Evolutionary conservation across 2,888 invertebrate species (phyloP), one percentile per base, ranked within the genome.

Genomic region (Phrixothrix hirtus): DNA sequence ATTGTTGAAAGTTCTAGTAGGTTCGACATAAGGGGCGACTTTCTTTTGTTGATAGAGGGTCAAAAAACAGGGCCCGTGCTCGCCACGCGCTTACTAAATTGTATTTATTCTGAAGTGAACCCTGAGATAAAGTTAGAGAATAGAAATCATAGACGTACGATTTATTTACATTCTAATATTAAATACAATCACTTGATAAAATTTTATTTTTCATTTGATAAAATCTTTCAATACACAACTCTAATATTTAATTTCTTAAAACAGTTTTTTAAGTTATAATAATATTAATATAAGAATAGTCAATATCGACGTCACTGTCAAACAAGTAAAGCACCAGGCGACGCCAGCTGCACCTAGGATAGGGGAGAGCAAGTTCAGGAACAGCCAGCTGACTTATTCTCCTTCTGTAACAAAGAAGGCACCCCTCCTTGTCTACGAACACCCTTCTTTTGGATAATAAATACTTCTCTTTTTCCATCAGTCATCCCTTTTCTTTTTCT

Each of bases 361-460:
- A 44, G 44, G 29, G 42, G 45, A 46, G 59, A 59, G 55, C 34
- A 50, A 50, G 53, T 53, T 52, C 46, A 57, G 52, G 56, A 62
- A 65, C 65, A 69, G 73, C 74, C 74, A 74, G 74, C 75, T 75
- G 75, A 75, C 75, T 75, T 75, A 69, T 70, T 73, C 74, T 74
- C 71, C 71, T 66, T 62, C 52, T 59, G 66, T 65, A 74, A 75
- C 74, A 75, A 75, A 74, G 73, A 74, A 72, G 68, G 53, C 55
- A 66, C 70, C 71, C 72, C 72, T 68, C 69, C 68, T 70, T 71
- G 46, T 61, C 59, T 67, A 52, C 53, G 59, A 62, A 51, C 63
- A 67, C 67, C 66, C 67, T 67, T 62, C 62, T 60, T 61, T 56
- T 56, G 59, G 34, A 48, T 57, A 58, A 55, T 51, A 54, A 52